Conservation (phyloP, 2,888 invertebrate genomes). For the Melanotus villosus region DNA sequence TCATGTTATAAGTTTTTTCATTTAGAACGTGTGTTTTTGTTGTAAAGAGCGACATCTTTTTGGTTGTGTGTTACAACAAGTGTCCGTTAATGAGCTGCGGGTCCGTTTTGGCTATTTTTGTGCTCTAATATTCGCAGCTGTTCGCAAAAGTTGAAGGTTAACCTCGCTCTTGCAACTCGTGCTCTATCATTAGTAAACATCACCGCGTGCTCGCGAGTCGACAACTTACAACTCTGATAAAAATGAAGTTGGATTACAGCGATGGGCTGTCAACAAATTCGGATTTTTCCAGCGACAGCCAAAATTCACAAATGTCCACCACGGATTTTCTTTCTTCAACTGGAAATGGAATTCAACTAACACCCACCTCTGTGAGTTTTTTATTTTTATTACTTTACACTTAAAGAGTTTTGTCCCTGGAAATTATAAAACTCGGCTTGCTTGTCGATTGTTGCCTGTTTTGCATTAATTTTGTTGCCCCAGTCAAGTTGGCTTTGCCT, state of each 20-base stretch:
- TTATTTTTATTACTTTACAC: background rate
- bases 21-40: slow-evolving; percentile 50
- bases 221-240: background rate
- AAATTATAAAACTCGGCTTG: too few relatives aligned
- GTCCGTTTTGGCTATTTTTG: slow-evolving; percentile 28
- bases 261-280: slow-evolving; percentile 67
- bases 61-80: slow-evolving; percentile 49
- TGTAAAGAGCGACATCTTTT: slow-evolving; percentile 41
- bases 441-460: background rate
- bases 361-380: slow-evolving; percentile 62
- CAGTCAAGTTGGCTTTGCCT: slow-evolving; percentile 23
- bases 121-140: slow-evolving; percentile 40
- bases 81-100: slow-evolving; percentile 27
- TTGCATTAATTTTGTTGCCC: slow-evolving; percentile 6
- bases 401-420: background rate
- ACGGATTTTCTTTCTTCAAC: slow-evolving; percentile 61
- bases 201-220: slow-evolving; percentile 33
- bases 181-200: slow-evolving; percentile 38
- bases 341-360: slow-evolving; percentile 61
- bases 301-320: slow-evolving; percentile 65
- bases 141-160: slow-evolving; percentile 54
- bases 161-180: slow-evolving; percentile 38
- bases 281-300: slow-evolving; percentile 67
- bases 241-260: slow-evolving; percentile 66
- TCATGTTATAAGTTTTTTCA: slow-evolving; percentile 61